Evolutionary conservation across 2,113 vertebrate species (phyloP), one percentile per base, ranked within the genome.

Genomic region (Varanus komodoensis): DNA sequence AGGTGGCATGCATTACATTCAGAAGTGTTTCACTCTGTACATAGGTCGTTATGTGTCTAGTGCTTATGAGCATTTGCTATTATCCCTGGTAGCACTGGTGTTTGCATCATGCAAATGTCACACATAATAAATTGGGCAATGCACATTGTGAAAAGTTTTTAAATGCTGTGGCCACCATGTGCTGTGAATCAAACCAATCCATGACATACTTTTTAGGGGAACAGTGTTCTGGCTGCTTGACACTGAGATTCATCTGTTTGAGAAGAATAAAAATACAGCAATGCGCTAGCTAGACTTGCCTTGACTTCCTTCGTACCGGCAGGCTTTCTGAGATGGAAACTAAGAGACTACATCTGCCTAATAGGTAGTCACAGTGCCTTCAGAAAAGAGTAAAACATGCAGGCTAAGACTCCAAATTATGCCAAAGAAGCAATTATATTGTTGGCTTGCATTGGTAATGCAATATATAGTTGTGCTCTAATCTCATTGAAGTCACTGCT

Each of bases 351-450:
- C 19, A 61, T 34, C n/a, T 52, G 38, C 83, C 83, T 71, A 71
- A 71, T 71, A 50, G 71, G 19, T 50, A 71, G 67, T 52, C 83
- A 73, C 27, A 29, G 21, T 85, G 38, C 44, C 29, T 85, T 27
- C 44, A 85, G 44, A 48, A 52, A 14, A 71, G 81, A 64, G 19
- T 29, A 85, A 85, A 85, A 19, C 67, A 50, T 34, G 25, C 67
- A 85, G 14, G 29, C 50, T 73, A 85, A 52, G 67, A 84, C 29
- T 84, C 34, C 9, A 38, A 44, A n/a, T 52, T 50, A 69, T 85
- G 68, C 83, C 83, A 71, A 85, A 71, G 44, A 52, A 71, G n/a
- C 81, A 61, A 64, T 64, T 82, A 82, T 64, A 82, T 19, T 82
- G 14, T 52, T 71, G 67, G 83, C 14, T 8, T 71, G 44, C 68